Percentiles rank a stretch among this genome's conserved stretches.
Conservation (phyloP, 1,140 invertebrate genomes). For the Mylabris phalerata region DNA sequence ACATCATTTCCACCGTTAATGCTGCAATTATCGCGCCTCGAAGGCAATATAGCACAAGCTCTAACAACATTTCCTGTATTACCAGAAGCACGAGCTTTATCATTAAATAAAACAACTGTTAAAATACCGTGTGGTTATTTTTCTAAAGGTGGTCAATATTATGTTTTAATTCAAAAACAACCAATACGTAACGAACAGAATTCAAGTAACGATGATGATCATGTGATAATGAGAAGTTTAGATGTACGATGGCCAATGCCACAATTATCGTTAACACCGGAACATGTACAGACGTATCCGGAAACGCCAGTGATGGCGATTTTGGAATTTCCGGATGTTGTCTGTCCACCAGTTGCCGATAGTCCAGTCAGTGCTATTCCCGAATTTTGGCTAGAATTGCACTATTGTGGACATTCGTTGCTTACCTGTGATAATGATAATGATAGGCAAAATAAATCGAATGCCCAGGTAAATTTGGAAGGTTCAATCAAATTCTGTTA, state of each 20-base stretch:
- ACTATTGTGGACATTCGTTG: slow-evolving; percentile 61
- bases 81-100: slow-evolving; percentile 33
- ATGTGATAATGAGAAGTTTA: slow-evolving; percentile 50
- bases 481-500: no score
- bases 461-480: slow-evolving; percentile 25
- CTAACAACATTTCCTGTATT: slow-evolving; percentile 39
- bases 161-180: slow-evolving; percentile 43
- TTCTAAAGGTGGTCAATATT: slow-evolving; percentile 53
- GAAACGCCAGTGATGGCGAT: slow-evolving; percentile 61
- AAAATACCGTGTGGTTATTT: slow-evolving; percentile 63
- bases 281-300: slow-evolving; percentile 71
- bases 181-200: slow-evolving; percentile 29
- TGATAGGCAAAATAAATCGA: slow-evolving; percentile 21
- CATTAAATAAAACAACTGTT: slow-evolving; percentile 41
- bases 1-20: slow-evolving; percentile 34
- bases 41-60: slow-evolving; percentile 32
- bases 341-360: slow-evolving; percentile 52
- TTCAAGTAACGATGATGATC: slow-evolving; percentile 1
- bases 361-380: slow-evolving; percentile 52
- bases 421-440: slow-evolving; percentile 33
- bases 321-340: slow-evolving; percentile 62
- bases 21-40: slow-evolving; percentile 43
- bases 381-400: slow-evolving; percentile 64
- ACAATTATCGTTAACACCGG: slow-evolving; percentile 60
- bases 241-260: slow-evolving; percentile 75